Base-by-base conservation (phyloP, 2,888 invertebrate species). In the Drosophila mimica region DNA sequence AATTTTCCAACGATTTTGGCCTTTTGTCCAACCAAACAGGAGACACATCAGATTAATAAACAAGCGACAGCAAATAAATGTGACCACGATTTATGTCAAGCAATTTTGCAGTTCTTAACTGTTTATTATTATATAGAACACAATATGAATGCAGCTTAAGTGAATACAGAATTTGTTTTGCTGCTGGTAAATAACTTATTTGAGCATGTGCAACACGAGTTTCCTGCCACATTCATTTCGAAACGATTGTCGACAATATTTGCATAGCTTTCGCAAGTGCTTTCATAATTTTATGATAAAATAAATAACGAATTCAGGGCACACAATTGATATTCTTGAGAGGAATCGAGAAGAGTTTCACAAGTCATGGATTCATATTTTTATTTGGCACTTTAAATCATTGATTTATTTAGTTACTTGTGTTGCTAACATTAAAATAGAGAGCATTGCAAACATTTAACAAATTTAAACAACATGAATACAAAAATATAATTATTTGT, bases 1-100 rank as follows among this genome's bases (percentile, higher is more conserved):
- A 81, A 83, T 83, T 87, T 83, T 87, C 78, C 88, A 78, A 72
- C 63, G 78, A 83, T 70, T 83, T 82, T 77, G 74, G 58, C 62
- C 83, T 57, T 72, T 82, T 86, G 81, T 83, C 51, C 49, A 13
- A 9, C 25, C 15, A 34, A 62, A 53, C 78, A 40, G 25, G 52
- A 31, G 28, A 51, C 56, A 62, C 43, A 62, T 56, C 64, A 52
- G 58, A 81, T 68, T 72, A 65, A 76, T 53, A 60, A 65, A 53
- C 52, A 49, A 56, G 40, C 33, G 13, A 46, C 36, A 53, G 48
- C 38, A 33, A 33, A 43, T 28, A 46, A 69, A 69, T 51, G 51
- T 34, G 31, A 30, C n/a, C 38, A 11, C 34, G 11, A 34, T 30
- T 68, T 54, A 56, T 66, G 62, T 40, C 51, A 52, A 43, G 28